These are phyloP conservation scores for Antheraea pernyi DNA, from an alignment of 1,140 invertebrate species.

Conservation along the genomic window DNA sequence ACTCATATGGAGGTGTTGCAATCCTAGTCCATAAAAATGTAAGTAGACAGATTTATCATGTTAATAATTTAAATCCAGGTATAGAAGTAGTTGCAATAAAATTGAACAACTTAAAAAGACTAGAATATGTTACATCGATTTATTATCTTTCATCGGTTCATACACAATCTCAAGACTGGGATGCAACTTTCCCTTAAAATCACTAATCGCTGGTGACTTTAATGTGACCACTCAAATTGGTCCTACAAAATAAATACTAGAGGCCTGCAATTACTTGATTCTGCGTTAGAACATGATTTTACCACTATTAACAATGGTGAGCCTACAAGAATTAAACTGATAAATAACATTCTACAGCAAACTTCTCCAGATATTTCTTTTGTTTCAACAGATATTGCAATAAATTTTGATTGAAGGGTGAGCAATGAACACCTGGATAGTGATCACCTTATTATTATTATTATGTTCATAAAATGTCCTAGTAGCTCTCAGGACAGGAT, in stretches of 20 bases:
- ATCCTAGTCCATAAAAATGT: slow-evolving; percentile 15
- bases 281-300: slow-evolving; percentile 8
- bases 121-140: slow-evolving; percentile 4
- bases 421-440: slow-evolving; percentile 13
- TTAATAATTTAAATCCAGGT: not conserved
- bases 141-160: too few species aligned
- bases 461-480: not conserved
- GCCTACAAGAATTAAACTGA: not conserved
- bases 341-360: not conserved
- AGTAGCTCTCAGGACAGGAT: not conserved
- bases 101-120: slow-evolving; percentile 5
- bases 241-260: slow-evolving; percentile 11
- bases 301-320: slow-evolving; percentile 8
- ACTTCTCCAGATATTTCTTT: slow-evolving; percentile 12
- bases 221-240: slow-evolving; percentile 16
- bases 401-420: not conserved
- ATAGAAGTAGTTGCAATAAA: slow-evolving; percentile 13
- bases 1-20: slow-evolving; percentile 16
- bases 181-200: not conserved
- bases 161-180: too few species aligned
- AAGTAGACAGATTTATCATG: not conserved
- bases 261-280: slow-evolving; percentile 6
- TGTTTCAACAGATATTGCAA: slow-evolving; percentile 8
- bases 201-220: slow-evolving; percentile 13
- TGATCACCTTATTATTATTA: slow-evolving; percentile 15